Evolutionary conservation across 2,888 invertebrate genomes (phyloP).

Genomic region (Harpalus rubripes): DNA sequence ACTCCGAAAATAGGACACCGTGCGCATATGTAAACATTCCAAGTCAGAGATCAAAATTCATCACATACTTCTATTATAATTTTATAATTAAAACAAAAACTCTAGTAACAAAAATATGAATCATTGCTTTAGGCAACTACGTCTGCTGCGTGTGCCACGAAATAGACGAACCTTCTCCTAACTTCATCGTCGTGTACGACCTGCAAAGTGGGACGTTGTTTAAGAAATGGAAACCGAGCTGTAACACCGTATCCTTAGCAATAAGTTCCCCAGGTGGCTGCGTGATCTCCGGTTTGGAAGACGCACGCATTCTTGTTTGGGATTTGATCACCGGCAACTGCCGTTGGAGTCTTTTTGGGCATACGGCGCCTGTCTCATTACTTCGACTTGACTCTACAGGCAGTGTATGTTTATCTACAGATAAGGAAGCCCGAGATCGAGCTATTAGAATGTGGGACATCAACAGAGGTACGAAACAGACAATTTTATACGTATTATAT

Average conservation of each 20-base stretch:
- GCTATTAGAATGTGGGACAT: constrained; percentile 91
- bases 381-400: constrained; percentile 87
- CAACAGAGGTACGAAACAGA: constrained; percentile 82
- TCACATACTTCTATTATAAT: background rate
- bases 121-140: constrained; percentile 80
- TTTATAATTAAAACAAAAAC: too few relatives aligned
- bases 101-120: too few relatives aligned
- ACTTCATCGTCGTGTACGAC: constrained; percentile 95
- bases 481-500: background rate
- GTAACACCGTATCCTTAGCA: constrained; percentile 90
- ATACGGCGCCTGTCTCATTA: constrained; percentile 87
- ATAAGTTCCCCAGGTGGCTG: constrained; percentile 91
- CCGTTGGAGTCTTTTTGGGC: constrained; percentile 87
- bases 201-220: constrained; percentile 93
- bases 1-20: too few relatives aligned
- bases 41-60: too few relatives aligned
- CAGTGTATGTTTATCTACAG: constrained; percentile 86
- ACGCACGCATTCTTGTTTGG: constrained; percentile 91
- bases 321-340: constrained; percentile 92
- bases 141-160: constrained; percentile 86
- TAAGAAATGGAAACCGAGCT: constrained; percentile 94
- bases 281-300: constrained; percentile 90
- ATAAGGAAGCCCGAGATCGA: constrained; percentile 85
- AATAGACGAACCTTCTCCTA: constrained; percentile 88
- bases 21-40: too few relatives aligned